Base-by-base conservation (phyloP, 2,113 vertebrate species). In the Larimichthys crocea region DNA sequence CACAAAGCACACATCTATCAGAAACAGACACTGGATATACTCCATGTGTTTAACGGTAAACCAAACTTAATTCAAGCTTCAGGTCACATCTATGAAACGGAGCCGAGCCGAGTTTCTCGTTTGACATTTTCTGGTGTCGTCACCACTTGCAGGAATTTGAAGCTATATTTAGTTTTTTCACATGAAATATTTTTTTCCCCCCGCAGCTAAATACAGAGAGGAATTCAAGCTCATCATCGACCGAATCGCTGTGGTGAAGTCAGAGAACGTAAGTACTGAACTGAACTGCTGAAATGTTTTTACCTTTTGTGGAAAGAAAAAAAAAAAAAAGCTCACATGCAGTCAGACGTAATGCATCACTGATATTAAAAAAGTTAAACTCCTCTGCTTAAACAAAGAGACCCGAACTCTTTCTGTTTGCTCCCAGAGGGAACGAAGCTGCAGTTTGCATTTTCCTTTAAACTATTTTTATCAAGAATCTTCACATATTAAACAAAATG, bases 171-270 rank as follows among this genome's bases (percentile, higher is more conserved):
- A 81, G 42, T 65, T 76, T 60, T 17, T 61, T 83, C 12, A 81
- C 49, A n/a, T 76, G 2, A 35, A 26, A 65, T 50, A 24, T 24
- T 14, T 24, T 24, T 14, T 42, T 14, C 6, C 44, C 48, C 50
- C 63, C 80, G 59, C 90, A 96, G 95, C 95, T 57, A 95, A 95
- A 93, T 95, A 96, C 93, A 93, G 95, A 88, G 95, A 95, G 85
- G 94, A 95, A 84, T 96, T 96, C 93, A 96, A 95, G 85, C 85
- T 91, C 82, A 90, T 95, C 85, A 92, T 96, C 16, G 95, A 96
- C 92, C 86, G 89, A 10, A 94, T 96, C 20, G 95, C 95, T 40
- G 90, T 96, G 73, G 92, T 94, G 82, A 96, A 96, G 87, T 94
- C 94, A 0, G 95, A 96, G 89, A 94, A 95, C 60, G 95, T 96